Conservation (phyloP, 2,888 invertebrate genomes). For the Tortricodes alternella region DNA sequence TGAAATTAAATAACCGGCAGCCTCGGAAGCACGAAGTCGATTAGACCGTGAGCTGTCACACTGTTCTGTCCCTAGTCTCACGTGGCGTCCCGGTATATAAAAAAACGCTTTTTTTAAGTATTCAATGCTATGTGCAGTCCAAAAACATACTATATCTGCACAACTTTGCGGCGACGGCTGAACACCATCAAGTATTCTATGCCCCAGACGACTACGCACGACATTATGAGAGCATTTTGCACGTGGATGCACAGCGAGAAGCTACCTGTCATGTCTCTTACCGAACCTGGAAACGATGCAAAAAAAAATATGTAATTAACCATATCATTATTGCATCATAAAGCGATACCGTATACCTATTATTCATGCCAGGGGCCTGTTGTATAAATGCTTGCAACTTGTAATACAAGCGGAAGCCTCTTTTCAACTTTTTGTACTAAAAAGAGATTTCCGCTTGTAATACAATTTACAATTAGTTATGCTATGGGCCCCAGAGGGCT, state of each 20-base stretch:
- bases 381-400: no score
- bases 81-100: not conserved
- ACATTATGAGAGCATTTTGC: conserved; percentile 86
- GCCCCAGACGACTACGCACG: conserved; percentile 87
- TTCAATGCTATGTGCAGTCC: not conserved
- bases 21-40: not conserved
- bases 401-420: no score
- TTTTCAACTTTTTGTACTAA: no score
- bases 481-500: no score
- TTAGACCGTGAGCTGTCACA: conserved; percentile 1
- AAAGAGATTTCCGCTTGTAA: no score
- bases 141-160: conserved; percentile 62
- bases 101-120: not conserved
- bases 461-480: no score
- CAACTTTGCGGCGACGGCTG: conserved; percentile 72
- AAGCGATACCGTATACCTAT: no score
- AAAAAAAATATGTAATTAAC: not conserved
- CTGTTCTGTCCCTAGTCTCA: not conserved
- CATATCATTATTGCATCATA: not conserved
- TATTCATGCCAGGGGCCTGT: no score
- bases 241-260: conserved; percentile 88
- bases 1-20: not conserved
- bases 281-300: conserved; percentile 81
- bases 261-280: conserved; percentile 86
- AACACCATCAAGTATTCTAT: conserved; percentile 82